Conservation (phyloP, 2,888 invertebrate genomes). For the Cetonia aurata region DNA sequence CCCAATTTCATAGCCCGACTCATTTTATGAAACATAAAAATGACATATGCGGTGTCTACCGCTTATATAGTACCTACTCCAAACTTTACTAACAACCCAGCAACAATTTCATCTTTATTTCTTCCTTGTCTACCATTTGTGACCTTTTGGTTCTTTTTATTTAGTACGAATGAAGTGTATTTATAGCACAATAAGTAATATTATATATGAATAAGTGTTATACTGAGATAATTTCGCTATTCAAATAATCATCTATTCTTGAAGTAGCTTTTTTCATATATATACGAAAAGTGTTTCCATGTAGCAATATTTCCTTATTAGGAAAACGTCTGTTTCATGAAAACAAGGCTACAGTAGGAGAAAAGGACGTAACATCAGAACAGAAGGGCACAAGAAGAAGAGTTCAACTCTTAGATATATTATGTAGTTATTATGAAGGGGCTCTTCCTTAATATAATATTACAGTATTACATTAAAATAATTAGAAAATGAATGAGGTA, state of each 20-base stretch:
- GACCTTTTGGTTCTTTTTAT: not conserved
- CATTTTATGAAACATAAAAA: slow-evolving; percentile 51
- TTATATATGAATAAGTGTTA: too few species aligned
- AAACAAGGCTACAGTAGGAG: not conserved
- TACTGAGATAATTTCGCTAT: too few species aligned
- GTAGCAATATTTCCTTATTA: slow-evolving; percentile 7
- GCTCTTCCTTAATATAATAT: slow-evolving; percentile 14
- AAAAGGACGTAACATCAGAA: not conserved
- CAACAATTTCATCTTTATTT: not conserved
- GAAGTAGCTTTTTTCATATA: not conserved
- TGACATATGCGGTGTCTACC: slow-evolving; percentile 48
- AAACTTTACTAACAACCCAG: slow-evolving; percentile 35
- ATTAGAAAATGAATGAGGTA: slow-evolving; percentile 30
- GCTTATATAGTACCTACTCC: not conserved
- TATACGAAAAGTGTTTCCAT: slow-evolving; percentile 17
- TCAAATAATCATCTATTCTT: not conserved
- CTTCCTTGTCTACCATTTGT: not conserved
- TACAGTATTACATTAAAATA: slow-evolving; percentile 38
- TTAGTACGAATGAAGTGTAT: too few species aligned
- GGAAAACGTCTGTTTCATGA: not conserved
- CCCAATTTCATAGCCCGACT: slow-evolving; percentile 48
- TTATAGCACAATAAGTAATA: too few species aligned
- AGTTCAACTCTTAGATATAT: slow-evolving; percentile 20
- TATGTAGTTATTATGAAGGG: slow-evolving; percentile 37
- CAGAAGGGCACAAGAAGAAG: slow-evolving; percentile 19